Evolutionary conservation across 1,140 invertebrate species (phyloP).

Genomic region (Drosophila nigrodunni): DNA sequence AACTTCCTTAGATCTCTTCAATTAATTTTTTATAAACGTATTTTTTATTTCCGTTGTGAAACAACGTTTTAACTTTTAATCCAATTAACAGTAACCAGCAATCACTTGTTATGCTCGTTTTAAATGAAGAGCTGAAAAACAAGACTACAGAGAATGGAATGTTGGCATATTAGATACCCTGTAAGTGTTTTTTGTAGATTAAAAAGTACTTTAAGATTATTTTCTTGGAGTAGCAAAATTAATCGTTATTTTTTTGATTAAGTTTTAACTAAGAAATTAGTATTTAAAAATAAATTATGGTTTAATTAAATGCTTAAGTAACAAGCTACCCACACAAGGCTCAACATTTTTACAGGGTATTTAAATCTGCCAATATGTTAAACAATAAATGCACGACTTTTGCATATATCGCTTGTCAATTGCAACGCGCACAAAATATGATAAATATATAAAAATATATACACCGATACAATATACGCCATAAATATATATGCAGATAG

Average conservation of each 20-base stretch:
- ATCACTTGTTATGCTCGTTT: neutral
- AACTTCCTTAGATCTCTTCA: neutral
- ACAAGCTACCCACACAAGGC: neutral
- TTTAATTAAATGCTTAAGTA: no score
- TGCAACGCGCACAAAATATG: constrained; percentile 54
- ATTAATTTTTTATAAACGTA: neutral
- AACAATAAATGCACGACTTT: constrained; percentile 51
- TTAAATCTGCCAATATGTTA: constrained; percentile 19
- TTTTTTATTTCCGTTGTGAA: neutral
- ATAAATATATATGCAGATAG: constrained; percentile 15
- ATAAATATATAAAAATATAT: constrained; percentile 58
- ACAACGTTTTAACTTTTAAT: constrained; percentile 7
- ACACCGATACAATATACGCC: neutral
- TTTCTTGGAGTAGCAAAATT: no score
- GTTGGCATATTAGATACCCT: neutral
- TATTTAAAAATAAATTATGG: no score
- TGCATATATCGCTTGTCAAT: constrained; percentile 56
- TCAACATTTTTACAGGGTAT: neutral
- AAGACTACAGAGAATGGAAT: neutral
- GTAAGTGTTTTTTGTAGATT: neutral
- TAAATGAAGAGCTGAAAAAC: neutral
- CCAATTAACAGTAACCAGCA: constrained; percentile 41
- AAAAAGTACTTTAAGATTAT: no score
- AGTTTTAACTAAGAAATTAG: no score
- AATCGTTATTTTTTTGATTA: no score